Evolutionary conservation across 2,113 vertebrate species (phyloP).

Genomic region (Phycodurus eques): DNA sequence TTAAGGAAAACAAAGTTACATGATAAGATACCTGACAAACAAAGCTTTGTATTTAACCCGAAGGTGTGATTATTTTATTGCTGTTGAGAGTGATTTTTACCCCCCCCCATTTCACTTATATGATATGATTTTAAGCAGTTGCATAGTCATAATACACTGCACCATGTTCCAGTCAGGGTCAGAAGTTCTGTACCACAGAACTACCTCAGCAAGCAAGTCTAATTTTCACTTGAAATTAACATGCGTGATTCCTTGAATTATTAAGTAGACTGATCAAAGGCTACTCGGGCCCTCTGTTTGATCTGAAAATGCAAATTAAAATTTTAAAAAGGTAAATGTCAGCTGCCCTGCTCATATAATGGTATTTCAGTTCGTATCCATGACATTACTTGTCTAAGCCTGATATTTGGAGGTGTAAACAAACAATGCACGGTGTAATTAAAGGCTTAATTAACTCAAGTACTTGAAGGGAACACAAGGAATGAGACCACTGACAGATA

Average conservation of each 20-base stretch:
- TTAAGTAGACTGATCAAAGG: background rate
- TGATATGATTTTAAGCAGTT: too few species aligned
- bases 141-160: too few species aligned
- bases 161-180: too few species aligned
- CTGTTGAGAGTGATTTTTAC: too few species aligned
- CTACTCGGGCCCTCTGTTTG: background rate
- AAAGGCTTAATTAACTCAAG: slow-evolving; percentile 60
- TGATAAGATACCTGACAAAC: too few species aligned
- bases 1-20: too few species aligned
- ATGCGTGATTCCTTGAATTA: background rate
- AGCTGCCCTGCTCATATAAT: slow-evolving; percentile 40
- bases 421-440: slow-evolving; percentile 53
- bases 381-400: slow-evolving; percentile 46
- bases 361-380: slow-evolving; percentile 46
- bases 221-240: background rate
- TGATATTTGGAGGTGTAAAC: slow-evolving; percentile 59
- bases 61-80: too few species aligned
- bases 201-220: too few species aligned
- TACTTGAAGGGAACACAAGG: slow-evolving; percentile 39
- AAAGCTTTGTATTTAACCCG: too few species aligned
- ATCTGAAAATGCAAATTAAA: slow-evolving; percentile 13
- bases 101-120: too few species aligned
- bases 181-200: too few species aligned
- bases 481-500: slow-evolving; percentile 23
- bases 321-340: slow-evolving; percentile 30